A percentile compares a stretch with the other conserved stretches of the same genome.
phyloP scores from a whole-genome alignment of 2,797 vertebrate genomes.

The Dicrostonyx torquatus region DNA sequence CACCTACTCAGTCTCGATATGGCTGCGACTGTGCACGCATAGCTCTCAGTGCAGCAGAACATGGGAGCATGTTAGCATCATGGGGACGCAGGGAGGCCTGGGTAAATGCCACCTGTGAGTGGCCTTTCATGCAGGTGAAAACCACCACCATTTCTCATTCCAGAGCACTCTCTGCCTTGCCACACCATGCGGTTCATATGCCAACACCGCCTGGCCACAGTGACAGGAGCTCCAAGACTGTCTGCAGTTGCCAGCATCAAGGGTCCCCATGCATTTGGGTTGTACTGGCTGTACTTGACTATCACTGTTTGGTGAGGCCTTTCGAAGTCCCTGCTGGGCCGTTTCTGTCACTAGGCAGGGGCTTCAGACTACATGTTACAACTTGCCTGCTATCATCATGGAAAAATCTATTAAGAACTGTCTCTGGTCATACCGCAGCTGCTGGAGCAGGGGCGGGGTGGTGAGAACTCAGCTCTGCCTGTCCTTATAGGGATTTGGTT shows the following conservation, averaged over 20 bases:
- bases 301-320: neutral
- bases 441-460: conserved; percentile 28
- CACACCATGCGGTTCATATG: neutral
- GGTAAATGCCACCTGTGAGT: neutral
- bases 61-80: neutral
- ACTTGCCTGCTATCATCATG: conserved; percentile 62
- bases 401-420: conserved; percentile 62
- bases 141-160: neutral
- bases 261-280: neutral
- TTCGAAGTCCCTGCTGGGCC: neutral
- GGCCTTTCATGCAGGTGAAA: conserved; percentile 2
- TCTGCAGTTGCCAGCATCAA: neutral
- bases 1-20: neutral
- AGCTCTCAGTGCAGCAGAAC: neutral
- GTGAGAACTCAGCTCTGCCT: neutral
- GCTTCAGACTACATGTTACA: conserved; percentile 51
- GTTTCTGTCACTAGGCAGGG: conserved; percentile 46
- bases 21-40: neutral
- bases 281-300: neutral
- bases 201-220: neutral
- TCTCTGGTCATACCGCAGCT: conserved; percentile 62
- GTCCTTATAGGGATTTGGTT: conserved; percentile 50
- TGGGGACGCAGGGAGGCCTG: neutral
- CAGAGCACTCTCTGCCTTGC: neutral
- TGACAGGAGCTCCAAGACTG: neutral